Conservation (phyloP, 1,140 invertebrate genomes). For the Adoxophyes honmai region DNA sequence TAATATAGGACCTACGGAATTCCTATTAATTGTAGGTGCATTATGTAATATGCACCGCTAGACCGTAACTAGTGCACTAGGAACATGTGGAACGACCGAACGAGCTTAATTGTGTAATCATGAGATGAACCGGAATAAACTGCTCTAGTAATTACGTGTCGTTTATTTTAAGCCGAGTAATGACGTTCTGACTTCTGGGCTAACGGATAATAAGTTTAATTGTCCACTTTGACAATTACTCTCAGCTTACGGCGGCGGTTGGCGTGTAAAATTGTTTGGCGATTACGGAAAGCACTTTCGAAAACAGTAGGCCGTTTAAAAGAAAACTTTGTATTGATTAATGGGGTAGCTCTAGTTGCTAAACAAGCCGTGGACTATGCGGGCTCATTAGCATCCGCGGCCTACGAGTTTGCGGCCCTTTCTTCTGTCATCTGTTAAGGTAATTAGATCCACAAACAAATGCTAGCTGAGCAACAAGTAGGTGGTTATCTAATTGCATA, state of each 20-base stretch:
- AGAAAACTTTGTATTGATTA: conserved; percentile 58
- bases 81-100: too few relatives aligned
- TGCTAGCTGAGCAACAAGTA: too few relatives aligned
- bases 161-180: conserved; percentile 24
- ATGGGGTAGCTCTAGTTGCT: conserved; percentile 48
- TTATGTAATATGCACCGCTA: too few relatives aligned
- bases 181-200: conserved; percentile 23
- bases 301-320: conserved; percentile 26
- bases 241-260: conserved; percentile 4
- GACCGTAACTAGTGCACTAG: too few relatives aligned
- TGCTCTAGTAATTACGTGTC: conserved; percentile 15
- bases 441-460: too few relatives aligned
- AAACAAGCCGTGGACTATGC: conserved; percentile 54
- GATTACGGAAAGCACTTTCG: conserved; percentile 28
- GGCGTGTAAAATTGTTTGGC: conserved; percentile 27
- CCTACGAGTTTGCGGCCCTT: conserved; percentile 23
- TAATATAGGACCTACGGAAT: too few relatives aligned
- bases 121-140: conserved; percentile 7
- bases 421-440: conserved; percentile 13
- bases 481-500: too few relatives aligned
- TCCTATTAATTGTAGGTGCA: too few relatives aligned
- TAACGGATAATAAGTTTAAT: conserved; percentile 35
- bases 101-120: conserved; percentile 1
- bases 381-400: conserved; percentile 48
- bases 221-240: conserved; percentile 31